phyloP scores from a whole-genome alignment of 2,888 invertebrate genomes.

The Scaptomyza cyrtandrae region DNA sequence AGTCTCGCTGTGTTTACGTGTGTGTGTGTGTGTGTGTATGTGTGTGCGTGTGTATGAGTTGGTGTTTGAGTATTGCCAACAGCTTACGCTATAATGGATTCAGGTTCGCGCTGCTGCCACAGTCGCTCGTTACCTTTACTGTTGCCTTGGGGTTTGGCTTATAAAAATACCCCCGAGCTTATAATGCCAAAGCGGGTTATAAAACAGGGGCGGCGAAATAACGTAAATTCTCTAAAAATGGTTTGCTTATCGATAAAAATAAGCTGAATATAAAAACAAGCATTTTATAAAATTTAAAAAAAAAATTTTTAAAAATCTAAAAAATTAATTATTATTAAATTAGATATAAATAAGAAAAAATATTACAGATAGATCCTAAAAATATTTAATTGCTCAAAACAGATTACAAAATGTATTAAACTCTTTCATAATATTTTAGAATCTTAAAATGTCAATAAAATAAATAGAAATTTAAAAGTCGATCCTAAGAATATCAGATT shows the following conservation, averaged over 20 bases:
- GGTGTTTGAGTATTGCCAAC: constrained; percentile 69
- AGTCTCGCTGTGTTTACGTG: constrained; percentile 44
- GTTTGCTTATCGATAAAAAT: constrained; percentile 6
- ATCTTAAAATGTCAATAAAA: too few species aligned
- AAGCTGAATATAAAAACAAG: neutral
- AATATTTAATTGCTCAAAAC: too few species aligned
- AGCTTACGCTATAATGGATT: constrained; percentile 78
- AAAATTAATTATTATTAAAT: too few species aligned
- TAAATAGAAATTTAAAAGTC: too few species aligned
- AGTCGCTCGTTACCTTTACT: constrained; percentile 33
- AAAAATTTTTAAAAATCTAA: too few species aligned
- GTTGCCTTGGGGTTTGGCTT: constrained; percentile 62
- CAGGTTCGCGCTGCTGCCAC: constrained; percentile 60
- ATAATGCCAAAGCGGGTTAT: constrained; percentile 77
- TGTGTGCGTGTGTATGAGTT: constrained; percentile 27
- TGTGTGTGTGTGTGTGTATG: constrained; percentile 40
- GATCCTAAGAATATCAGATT: too few species aligned
- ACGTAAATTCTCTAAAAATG: constrained; percentile 13
- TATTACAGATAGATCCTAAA: too few species aligned
- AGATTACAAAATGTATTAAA: too few species aligned
- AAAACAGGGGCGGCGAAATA: constrained; percentile 58
- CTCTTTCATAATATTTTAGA: too few species aligned
- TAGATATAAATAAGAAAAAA: too few species aligned
- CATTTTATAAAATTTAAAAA: too few species aligned
- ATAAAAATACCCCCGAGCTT: constrained; percentile 77